Evolutionary conservation across 2,797 vertebrate species (phyloP), one percentile per base, ranked within the genome.

Genomic region (Semotilus atromaculatus): DNA sequence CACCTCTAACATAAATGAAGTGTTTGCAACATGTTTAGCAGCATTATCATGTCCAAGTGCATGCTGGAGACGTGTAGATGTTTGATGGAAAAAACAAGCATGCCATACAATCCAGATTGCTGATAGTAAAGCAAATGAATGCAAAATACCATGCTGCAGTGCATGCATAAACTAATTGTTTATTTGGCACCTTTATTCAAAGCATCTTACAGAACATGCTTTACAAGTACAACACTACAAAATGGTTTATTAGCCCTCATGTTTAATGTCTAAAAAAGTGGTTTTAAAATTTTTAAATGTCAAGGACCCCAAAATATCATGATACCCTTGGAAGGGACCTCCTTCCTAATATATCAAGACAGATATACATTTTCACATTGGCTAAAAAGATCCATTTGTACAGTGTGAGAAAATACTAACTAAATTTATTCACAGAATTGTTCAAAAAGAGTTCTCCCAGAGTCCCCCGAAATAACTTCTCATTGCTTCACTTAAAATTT

Each of bases 41-140:
- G 40, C 73, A 83, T 66, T 48, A 78, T 79, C 81, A 81, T 86
- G 82, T 89, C 85, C 82, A 88, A 72, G 64, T 62, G 62, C 82
- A 66, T 66, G 86, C 80, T 85, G 68, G 64, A 86, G 72, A 80
- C 14, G 16, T 81, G 82, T 78, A 83, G 36, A 78, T 85, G 40
- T 88, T 80, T 86, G 75, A 83, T 31, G 55, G 60, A 48, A 72
- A 82, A 88, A 89, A 86, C 86, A 83, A 88, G 76, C 68, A 64
- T 85, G 68, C 82, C 85, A 73, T 16, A 66, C 72, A 70, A 11
- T 66, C 55, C 80, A 48, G 23, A 82, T 58, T 81, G 82, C 84
- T 81, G 60, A 55, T 75, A 75, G 74, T 18, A 29, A 71, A 70
- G 40, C 64, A 31, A 66, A 76, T 55, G 13, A 67, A 53, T 45